Evolutionary conservation across 2,797 vertebrate genomes (phyloP), one percentile per base, ranked within the genome.

Genomic region (Agapornis canus): DNA sequence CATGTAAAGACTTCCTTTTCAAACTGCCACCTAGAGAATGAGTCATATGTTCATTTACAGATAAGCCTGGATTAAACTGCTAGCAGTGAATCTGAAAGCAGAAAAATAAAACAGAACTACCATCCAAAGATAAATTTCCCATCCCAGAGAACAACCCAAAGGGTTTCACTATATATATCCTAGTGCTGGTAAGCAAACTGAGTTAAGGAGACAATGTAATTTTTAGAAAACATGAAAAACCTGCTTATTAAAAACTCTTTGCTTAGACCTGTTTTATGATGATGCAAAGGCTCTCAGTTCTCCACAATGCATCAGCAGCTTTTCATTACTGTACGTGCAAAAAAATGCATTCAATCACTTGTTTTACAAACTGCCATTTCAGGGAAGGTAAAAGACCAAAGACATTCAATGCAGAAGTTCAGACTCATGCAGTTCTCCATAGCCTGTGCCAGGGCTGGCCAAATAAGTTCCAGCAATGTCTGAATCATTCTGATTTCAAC

Each of bases 41-140:
- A 96, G 73, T 94, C 85, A 86, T 63, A 64, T 4, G n/a, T 81
- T 88, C 73, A 32, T 66, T 93, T 95, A 72, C 51, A 88, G 72
- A 59, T 90, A 91, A 91, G 5, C 54, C 75, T 80, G 63, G 76
- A 94, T 92, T 86, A 86, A 91, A 91, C 70, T 65, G 70, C 65
- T 65, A 81, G 48, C 35, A 68, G 32, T 31, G 43, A 57, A 78
- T 87, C 48, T 80, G 60, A 89, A 92, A 83, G 69, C 47, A 78
- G 85, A 83, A 92, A 89, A 88, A 78, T n/a, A 72, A 87, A 83
- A 7, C 65, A 86, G 45, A 92, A 52, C 39, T 75, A 56, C 42
- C 22, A 27, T 66, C 76, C 65, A 89, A 72, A 89, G 72, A 94
- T 14, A 66, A 87, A 63, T 32, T 43, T 69, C 25, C 32, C 54